Evolutionary conservation across 1,140 invertebrate species (phyloP).

Genomic region (Anthonomus grandis): DNA sequence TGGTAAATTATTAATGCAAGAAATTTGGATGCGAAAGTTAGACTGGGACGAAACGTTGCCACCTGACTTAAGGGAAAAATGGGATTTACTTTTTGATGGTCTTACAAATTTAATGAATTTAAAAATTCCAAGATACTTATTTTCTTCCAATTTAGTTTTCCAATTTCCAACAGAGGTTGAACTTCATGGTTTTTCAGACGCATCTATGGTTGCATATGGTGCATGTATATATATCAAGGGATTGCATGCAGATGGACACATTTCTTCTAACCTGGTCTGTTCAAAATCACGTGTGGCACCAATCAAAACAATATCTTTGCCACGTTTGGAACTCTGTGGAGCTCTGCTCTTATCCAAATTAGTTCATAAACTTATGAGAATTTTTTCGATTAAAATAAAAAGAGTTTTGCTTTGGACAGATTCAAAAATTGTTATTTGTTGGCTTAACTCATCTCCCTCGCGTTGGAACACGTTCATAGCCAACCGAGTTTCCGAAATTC

Average conservation of each 20-base stretch:
- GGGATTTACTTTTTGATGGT: no score
- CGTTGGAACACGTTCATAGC: conserved; percentile 44
- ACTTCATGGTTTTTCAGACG: conserved; percentile 39
- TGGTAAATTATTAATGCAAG: no score
- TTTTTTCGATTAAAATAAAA: conserved; percentile 31
- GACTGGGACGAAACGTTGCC: no score
- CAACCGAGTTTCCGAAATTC: conserved; percentile 44
- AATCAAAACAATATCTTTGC: conserved; percentile 4
- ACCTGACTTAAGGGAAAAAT: no score
- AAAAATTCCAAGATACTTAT: no score
- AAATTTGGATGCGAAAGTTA: no score
- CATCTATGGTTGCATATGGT: conserved; percentile 38
- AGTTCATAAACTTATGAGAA: conserved; percentile 2
- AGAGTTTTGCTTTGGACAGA: conserved; percentile 45
- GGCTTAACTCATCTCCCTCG: conserved; percentile 41
- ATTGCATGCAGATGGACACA: background rate
- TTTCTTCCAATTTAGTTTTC: no score
- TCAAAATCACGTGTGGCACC: conserved; percentile 23
- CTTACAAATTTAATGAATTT: no score
- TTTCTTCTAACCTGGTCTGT: conserved; percentile 5
- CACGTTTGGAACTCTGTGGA: conserved; percentile 9
- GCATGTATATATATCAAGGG: conserved; percentile 35
- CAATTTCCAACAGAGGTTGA: no score
- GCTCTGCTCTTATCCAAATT: conserved; percentile 10
- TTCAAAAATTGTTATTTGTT: conserved; percentile 46